Evolutionary conservation across 2,113 vertebrate genomes (phyloP).

Genomic region (Desmodus rotundus): DNA sequence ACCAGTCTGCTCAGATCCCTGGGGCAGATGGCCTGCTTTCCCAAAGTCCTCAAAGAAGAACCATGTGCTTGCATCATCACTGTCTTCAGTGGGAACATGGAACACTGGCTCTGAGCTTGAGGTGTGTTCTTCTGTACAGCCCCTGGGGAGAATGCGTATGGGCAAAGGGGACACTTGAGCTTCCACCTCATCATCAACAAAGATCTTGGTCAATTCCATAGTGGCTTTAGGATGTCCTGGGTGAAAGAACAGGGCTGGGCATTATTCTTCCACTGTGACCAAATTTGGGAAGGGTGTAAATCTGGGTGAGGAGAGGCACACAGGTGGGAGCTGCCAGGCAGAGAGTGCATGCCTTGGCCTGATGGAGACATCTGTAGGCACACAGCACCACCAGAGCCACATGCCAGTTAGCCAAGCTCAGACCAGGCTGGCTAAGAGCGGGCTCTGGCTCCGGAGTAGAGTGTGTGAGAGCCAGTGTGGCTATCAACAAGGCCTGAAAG

Average conservation of each 20-base stretch:
- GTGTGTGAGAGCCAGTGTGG: not conserved
- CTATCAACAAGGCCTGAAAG: not conserved
- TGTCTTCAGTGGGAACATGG: not conserved
- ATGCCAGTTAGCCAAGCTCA: not conserved
- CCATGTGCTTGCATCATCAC: not conserved
- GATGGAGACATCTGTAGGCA: not conserved
- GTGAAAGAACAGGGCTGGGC: not conserved
- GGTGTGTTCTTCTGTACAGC: not conserved
- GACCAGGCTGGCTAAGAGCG: not conserved
- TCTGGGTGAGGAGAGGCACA: not conserved
- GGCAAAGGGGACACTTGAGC: not conserved
- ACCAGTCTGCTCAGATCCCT: not conserved
- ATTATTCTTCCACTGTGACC: not conserved
- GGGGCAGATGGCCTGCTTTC: not conserved
- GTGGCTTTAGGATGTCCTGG: not conserved
- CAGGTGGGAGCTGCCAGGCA: no score
- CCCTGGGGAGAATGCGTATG: not conserved
- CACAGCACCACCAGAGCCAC: fast-evolving
- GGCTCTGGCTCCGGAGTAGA: not conserved
- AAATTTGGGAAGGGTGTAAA: no score
- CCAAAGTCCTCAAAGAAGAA: not conserved
- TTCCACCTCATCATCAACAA: not conserved
- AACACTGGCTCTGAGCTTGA: not conserved
- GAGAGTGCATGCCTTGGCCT: not conserved
- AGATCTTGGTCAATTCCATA: not conserved